Percentiles rank a stretch among this genome's conserved stretches.
Evolutionary conservation across 2,797 vertebrate genomes (phyloP).

Genomic region (Amphiprion clarkii): DNA sequence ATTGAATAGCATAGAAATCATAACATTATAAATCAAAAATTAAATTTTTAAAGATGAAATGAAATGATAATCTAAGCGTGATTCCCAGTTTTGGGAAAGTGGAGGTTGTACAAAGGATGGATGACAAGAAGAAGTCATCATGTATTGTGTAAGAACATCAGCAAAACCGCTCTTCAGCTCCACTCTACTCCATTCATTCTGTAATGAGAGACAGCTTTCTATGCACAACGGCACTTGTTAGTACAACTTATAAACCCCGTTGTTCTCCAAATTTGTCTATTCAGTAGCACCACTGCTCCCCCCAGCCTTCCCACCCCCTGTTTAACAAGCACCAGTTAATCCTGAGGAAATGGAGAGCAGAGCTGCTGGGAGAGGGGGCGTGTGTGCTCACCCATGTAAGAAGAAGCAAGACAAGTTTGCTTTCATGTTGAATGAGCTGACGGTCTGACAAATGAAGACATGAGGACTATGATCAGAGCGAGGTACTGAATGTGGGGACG

Average conservation of each 20-base stretch:
- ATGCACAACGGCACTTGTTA: constrained; percentile 73
- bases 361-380: constrained; percentile 45
- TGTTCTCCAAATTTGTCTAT: constrained; percentile 76
- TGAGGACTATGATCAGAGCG: constrained; percentile 20
- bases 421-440: constrained; percentile 60
- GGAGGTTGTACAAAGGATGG: not conserved
- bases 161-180: constrained; percentile 51
- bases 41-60: too few species aligned
- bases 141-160: constrained; percentile 46
- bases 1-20: not conserved
- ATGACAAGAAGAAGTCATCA: constrained; percentile 25
- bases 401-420: constrained; percentile 45
- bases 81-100: too few species aligned
- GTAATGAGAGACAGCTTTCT: constrained; percentile 61
- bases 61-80: not conserved
- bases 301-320: constrained; percentile 58
- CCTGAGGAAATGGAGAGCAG: constrained; percentile 65
- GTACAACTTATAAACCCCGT: constrained; percentile 83
- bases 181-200: constrained; percentile 40
- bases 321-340: constrained; percentile 79
- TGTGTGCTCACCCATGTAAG: constrained; percentile 31
- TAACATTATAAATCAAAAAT: not conserved
- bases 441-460: constrained; percentile 47
- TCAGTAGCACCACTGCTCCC: constrained; percentile 54
- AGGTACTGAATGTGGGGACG: not conserved